phyloP scores from a whole-genome alignment of 1,140 invertebrate genomes.

The Cataglyphis hispanica region DNA sequence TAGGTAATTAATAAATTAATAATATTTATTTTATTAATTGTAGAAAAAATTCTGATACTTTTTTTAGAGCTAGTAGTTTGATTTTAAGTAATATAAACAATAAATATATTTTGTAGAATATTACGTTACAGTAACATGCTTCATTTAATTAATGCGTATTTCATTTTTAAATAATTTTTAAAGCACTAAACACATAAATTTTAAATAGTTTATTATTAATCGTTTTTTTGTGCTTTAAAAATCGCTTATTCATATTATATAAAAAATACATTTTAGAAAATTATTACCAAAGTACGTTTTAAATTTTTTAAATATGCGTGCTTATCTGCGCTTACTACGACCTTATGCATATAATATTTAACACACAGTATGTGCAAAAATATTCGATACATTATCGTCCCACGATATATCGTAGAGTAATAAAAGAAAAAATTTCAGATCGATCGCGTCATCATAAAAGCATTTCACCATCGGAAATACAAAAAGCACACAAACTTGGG shows the following conservation, averaged over 20 bases:
- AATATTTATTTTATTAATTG: constrained; percentile 4
- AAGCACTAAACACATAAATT: background rate
- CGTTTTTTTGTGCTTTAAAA: background rate
- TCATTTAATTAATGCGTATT: constrained; percentile 10
- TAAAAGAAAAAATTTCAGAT: constrained; percentile 6
- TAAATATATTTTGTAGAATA: background rate
- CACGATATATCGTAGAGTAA: constrained; percentile 26
- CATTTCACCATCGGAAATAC: constrained; percentile 41
- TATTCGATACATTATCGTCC: background rate
- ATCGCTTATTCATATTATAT: background rate
- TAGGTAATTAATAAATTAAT: constrained; percentile 2
- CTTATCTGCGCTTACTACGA: background rate
- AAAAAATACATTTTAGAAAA: background rate
- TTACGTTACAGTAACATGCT: background rate
- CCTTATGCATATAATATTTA: background rate
- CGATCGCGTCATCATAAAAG: constrained; percentile 46
- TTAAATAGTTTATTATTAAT: background rate
- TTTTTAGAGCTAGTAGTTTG: constrained; percentile 24
- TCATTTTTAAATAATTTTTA: constrained; percentile 2
- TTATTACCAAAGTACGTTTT: background rate
- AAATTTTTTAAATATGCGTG: background rate
- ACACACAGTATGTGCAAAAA: background rate
- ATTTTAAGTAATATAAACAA: constrained; percentile 21
- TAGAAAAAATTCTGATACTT: background rate
- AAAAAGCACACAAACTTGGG: constrained; percentile 53